phyloP scores from a whole-genome alignment of 2,888 invertebrate species.

The Ptychoptera albimana region DNA sequence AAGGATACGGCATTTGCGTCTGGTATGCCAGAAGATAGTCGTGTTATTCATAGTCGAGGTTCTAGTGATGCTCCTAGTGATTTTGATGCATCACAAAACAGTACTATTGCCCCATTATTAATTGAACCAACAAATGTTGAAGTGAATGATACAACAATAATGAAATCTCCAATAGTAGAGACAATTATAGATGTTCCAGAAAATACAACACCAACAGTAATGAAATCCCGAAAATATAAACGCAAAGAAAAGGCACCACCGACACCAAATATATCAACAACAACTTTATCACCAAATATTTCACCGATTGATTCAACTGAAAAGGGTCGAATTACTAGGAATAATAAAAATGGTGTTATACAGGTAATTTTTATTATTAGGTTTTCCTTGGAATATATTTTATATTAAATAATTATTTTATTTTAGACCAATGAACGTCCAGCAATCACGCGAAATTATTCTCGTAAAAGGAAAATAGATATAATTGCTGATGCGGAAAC shows the following conservation, averaged over 20 bases:
- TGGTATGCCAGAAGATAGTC: slow-evolving; percentile 21
- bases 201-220: not conserved
- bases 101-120: slow-evolving; percentile 28
- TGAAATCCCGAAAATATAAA: not conserved
- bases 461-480: slow-evolving; percentile 22
- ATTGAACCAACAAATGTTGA: slow-evolving; percentile 16
- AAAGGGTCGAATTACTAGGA: slow-evolving; percentile 10
- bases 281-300: not conserved
- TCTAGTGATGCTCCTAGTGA: slow-evolving; percentile 31
- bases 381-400: not conserved
- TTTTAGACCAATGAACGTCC: no score
- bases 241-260: not conserved
- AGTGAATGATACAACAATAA: not conserved
- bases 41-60: slow-evolving; percentile 28
- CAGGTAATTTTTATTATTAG: slow-evolving; percentile 4
- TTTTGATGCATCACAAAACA: slow-evolving; percentile 29
- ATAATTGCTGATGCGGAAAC: not conserved
- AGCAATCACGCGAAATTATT: slow-evolving; percentile 18
- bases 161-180: not conserved
- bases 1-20: slow-evolving; percentile 19
- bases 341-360: slow-evolving; percentile 9
- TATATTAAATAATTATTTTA: not conserved
- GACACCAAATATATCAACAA: not conserved
- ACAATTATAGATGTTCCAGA: not conserved
- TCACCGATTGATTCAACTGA: not conserved